A percentile compares a stretch with the other conserved stretches of the same genome.
Evolutionary conservation across 2,113 vertebrate genomes (phyloP).

Genomic region (Copsychus sechellarum): DNA sequence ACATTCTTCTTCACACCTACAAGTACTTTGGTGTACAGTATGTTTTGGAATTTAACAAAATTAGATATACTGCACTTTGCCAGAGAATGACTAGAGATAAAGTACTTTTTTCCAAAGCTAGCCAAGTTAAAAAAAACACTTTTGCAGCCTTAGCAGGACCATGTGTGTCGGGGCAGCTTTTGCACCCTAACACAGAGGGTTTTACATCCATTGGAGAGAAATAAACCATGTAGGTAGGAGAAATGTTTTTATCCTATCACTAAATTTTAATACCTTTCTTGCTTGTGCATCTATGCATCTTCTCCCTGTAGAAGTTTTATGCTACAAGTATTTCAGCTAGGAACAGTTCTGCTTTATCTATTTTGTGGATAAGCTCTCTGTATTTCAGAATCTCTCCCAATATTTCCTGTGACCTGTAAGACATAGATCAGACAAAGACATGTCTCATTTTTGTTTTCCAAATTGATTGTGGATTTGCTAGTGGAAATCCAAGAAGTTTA

Average conservation of each 20-base stretch:
- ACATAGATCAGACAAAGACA: background rate
- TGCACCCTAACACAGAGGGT: background rate
- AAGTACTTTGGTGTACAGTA: constrained; percentile 65
- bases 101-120: background rate
- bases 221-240: background rate
- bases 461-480: background rate
- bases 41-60: constrained; percentile 70
- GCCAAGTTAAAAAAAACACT: background rate
- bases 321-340: background rate
- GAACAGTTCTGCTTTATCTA: background rate
- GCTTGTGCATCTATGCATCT: background rate
- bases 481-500: background rate
- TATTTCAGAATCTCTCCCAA: background rate
- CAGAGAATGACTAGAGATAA: constrained; percentile 25
- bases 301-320: background rate
- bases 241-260: background rate
- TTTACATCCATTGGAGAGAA: background rate
- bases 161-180: background rate
- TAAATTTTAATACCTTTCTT: background rate
- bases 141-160: background rate
- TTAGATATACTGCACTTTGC: constrained; percentile 59
- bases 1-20: constrained; percentile 78
- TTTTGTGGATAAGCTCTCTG: background rate
- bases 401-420: background rate
- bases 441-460: background rate